Base-by-base conservation (phyloP, 2,888 invertebrate species). In the Lysandra coridon region DNA sequence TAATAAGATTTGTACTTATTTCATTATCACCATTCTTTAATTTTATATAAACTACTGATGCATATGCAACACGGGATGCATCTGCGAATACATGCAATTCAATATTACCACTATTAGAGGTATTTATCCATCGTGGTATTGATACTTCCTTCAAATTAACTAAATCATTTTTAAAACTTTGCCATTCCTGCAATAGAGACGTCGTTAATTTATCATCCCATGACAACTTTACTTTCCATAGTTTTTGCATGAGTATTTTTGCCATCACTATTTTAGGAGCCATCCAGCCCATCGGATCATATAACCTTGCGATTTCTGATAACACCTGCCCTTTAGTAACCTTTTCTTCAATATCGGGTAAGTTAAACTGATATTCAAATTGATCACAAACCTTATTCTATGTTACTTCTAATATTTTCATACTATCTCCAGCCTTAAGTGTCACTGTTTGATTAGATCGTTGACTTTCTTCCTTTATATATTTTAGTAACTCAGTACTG, bases 211-310 rank as follows among this genome's bases (percentile, higher is more conserved):
- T 33, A 33, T 33, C 33, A 33, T 33, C 33, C 33, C 33, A 33
- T 33, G 1, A 33, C 33, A 33, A 33, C 3, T 33, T 33, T 33
- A 33, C 3, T 3, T 33, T 33, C 33, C 33, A 33, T 33, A 33
- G 33, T 33, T 33, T 33, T 33, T 33, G 33, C 33, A 33, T 33
- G 33, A 33, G 33, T 33, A 33, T 33, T 33, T 33, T 33, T 33
- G 33, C 33, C 33, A 33, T 33, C 33, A 33, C 33, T 33, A 33
- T 33, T 33, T 33, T 33, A 33, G 82, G 80, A 5, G 85, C 83
- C 6, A 85, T 82, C 84, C 85, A 85, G 1, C 85, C 85, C 2
- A 86, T 69, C 0, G 84, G 85, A 78, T 86, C 85, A 40, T 84
- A 85, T 3, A 85, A 33, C 78, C 80, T 81, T 0, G 84, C 83